A percentile compares a stretch with the other conserved stretches of the same genome.
Conservation (phyloP, 2,113 vertebrate genomes). For the Galemys pyrenaicus region DNA sequence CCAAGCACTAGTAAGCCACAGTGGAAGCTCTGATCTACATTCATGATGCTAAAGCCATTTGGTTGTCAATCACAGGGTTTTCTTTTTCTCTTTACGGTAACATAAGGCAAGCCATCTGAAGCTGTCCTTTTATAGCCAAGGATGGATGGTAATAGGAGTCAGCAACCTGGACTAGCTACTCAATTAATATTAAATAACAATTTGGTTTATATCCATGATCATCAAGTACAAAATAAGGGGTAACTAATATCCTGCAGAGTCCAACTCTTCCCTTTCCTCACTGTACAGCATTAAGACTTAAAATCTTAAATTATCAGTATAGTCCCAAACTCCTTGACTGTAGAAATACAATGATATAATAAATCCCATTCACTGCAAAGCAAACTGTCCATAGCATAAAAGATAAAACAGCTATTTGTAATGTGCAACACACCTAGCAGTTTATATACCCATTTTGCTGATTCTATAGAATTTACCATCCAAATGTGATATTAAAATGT, state of each 20-base stretch:
- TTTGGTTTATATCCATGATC: neutral
- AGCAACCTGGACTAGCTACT: slow-evolving; percentile 16
- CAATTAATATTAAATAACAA: slow-evolving; percentile 42
- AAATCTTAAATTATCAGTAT: neutral
- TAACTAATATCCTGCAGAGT: neutral
- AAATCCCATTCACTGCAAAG: neutral
- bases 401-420: neutral
- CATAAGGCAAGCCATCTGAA: neutral
- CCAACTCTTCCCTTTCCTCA: neutral
- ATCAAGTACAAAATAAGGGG: slow-evolving; percentile 23
- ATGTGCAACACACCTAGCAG: neutral
- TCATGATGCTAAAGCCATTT: neutral
- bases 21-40: neutral
- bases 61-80: slow-evolving; percentile 13
- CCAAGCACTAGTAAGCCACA: neutral
- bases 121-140: neutral
- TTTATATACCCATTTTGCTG: neutral
- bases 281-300: slow-evolving; percentile 17
- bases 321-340: neutral
- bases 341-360: slow-evolving; percentile 7
- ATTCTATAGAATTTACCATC: neutral
- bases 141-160: neutral
- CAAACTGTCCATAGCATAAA: neutral
- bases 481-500: slow-evolving; percentile 42
- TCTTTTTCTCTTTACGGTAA: slow-evolving; percentile 1